Evolutionary conservation across 2,888 invertebrate genomes (phyloP), one percentile per base, ranked within the genome.

Genomic region (Oxystoma pomonae): DNA sequence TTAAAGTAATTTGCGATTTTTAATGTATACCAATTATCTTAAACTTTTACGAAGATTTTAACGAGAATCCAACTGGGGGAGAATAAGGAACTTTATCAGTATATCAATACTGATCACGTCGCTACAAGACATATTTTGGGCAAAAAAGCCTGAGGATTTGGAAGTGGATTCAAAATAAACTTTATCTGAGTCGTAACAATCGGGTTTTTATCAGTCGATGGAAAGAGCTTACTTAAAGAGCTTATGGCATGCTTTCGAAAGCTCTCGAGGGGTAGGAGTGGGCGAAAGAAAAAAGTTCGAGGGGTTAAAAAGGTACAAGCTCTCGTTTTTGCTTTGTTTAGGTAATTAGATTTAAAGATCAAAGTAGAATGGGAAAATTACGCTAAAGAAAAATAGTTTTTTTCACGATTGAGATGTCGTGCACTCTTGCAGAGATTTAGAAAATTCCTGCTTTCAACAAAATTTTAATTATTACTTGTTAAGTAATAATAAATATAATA

Each of bases 121-220:
- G 60, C 49, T 67, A 65, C 65, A 67, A 67, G 65, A 65, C 62
- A 65, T 67, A 65, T 67, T 67, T 65, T 64, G 57, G 55, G 59
- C 60, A 62, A 64, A 64, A 65, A 56, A 57, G 59, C 64, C 53
- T 52, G 22, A 61, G 59, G 65, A 64, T 67, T 67, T 65, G 21
- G 64, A 50, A 64, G 60, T 65, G 65, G 65, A 65, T 67, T 67
- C 65, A 62, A 67, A 67, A 67, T 67, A 64, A 67, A 67, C 67
- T 67, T 67, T 67, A 67, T 67, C 67, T 57, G 60, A 67, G 60
- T 64, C 67, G 64, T 67, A 64, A 67, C 67, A 65, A 67, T 67
- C 63, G 64, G 62, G 65, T 65, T 67, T 67, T 67, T 67, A 67
- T 67, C 67, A 65, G 67, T 67, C 67, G 65, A 67, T 67, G 65